A percentile compares a stretch with the other conserved stretches of the same genome.
Conservation (phyloP, 30 jellyfish, hydroid and myxozoan species). For the Aurelia sp. region DNA sequence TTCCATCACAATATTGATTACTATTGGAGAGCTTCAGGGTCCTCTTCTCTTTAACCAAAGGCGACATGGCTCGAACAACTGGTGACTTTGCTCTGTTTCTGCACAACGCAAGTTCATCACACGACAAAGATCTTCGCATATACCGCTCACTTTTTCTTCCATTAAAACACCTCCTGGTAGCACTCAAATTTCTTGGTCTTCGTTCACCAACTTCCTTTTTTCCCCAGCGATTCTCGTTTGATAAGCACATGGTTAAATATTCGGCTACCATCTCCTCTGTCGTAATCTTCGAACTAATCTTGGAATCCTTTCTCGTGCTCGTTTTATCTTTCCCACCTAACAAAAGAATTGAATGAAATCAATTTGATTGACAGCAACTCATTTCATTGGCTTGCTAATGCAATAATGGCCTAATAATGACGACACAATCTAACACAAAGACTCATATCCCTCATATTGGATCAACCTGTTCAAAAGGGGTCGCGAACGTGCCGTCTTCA, state of each 20-base stretch:
- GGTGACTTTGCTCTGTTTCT: constrained; percentile 61
- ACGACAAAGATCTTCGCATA: constrained; percentile 59
- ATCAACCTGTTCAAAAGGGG: constrained; percentile 1
- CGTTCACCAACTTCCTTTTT: constrained; percentile 8
- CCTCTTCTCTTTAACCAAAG: constrained; percentile 3
- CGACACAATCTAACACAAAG: not conserved
- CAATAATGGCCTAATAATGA: constrained; percentile 38
- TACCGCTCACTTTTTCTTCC: constrained; percentile 2
- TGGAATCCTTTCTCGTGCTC: constrained; percentile 6
- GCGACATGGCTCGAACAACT: constrained; percentile 16
- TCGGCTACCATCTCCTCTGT: constrained; percentile 27
- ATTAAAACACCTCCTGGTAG: not conserved
- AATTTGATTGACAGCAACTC: constrained; percentile 51
- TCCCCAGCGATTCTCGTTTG: not conserved
- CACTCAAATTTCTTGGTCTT: constrained; percentile 34
- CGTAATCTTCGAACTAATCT: constrained; percentile 9
- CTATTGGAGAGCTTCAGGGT: not conserved
- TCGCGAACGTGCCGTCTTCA: not conserved
- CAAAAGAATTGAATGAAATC: constrained; percentile 40
- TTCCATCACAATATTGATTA: not conserved
- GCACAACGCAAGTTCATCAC: constrained; percentile 63
- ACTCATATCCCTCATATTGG: not conserved
- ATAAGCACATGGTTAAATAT: not conserved
- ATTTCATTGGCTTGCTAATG: constrained; percentile 18
- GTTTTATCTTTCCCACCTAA: constrained; percentile 17